Evolutionary conservation across 1,140 invertebrate species (phyloP), one percentile per base, ranked within the genome.

Genomic region (Pararge aegeria): DNA sequence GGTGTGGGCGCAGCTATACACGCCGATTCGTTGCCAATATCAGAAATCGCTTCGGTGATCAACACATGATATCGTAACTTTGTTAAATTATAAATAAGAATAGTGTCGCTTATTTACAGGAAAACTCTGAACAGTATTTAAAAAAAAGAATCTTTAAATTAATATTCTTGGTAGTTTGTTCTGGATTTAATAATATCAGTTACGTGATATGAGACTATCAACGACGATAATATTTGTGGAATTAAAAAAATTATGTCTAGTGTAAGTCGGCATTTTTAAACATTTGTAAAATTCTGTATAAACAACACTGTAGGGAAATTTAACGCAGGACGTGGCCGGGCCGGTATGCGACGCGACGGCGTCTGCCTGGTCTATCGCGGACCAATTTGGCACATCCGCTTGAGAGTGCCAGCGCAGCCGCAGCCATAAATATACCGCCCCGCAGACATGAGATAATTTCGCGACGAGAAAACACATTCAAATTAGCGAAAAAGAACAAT

Each of bases 381-480:
- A 87, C 83, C 70, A 70, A 87, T 86, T 87, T 89, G 86, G 83
- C 84, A 87, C 84, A 87, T 87, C 84, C 84, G 86, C 78, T 63
- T 72, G 60, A 73, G 71, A 75, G 68, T 73, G 77, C 75, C 80
- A 80, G 74, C 74, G 63, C 75, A 73, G 55, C 53, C 49, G 38
- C 19, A 57, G 48, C 74, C 75, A 77, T 79, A 89, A 87, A 86
- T 87, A 86, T 78, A 69, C 62, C 70, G 70, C 66, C 61, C 75
- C 64, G 63, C 68, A 75, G 62, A 78, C 73, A 68, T 58, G 69
- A 52, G 50, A 55, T 29, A 13, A 61, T 73, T 77, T 73, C 64
- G 69, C 66, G 56, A 65, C 58, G 58, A 70, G 62, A 75, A 64
- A 58, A 30, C 13, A 54, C 24, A 37, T 6, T 24, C 38, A 7